Evolutionary conservation across 1,140 invertebrate species (phyloP).

Genomic region (Nasonia giraulti): DNA sequence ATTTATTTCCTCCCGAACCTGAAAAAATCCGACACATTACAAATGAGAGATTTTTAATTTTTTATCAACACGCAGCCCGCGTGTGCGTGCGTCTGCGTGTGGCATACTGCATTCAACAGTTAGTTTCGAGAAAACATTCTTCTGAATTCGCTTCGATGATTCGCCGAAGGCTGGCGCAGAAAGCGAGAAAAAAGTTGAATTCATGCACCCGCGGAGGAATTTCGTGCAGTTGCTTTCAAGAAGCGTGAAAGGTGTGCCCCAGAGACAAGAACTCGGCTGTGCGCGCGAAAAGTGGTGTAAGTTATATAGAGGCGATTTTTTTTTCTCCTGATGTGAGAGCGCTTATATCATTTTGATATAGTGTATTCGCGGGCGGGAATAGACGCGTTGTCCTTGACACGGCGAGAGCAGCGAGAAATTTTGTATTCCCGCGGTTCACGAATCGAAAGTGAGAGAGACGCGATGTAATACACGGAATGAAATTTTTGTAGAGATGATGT

Average conservation of each 20-base stretch:
- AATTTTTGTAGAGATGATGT: not conserved
- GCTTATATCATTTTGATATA: conserved; percentile 45
- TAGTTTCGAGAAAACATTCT: not conserved
- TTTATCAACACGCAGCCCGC: not conserved
- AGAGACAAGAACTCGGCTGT: not conserved
- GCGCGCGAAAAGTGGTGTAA: not conserved
- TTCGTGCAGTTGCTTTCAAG: not conserved
- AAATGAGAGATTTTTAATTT: not conserved
- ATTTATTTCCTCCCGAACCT: too few species aligned
- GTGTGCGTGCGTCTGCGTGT: not conserved
- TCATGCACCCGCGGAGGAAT: not conserved
- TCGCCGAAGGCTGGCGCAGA: not conserved
- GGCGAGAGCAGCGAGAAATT: conserved; percentile 54
- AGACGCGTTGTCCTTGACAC: conserved; percentile 71
- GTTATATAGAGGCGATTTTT: not conserved
- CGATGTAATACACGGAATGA: conserved; percentile 24
- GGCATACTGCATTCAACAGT: not conserved
- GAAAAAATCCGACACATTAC: not conserved
- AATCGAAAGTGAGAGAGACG: conserved; percentile 66
- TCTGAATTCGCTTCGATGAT: not conserved
- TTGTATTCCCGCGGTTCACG: conserved; percentile 57
- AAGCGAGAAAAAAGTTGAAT: conserved; percentile 11
- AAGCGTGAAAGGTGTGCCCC: conserved; percentile 12
- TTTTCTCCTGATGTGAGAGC: not conserved
- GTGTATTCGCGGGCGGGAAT: conserved; percentile 59